phyloP scores from a whole-genome alignment of 2,888 invertebrate genomes.

The Conistra vaccinii region DNA sequence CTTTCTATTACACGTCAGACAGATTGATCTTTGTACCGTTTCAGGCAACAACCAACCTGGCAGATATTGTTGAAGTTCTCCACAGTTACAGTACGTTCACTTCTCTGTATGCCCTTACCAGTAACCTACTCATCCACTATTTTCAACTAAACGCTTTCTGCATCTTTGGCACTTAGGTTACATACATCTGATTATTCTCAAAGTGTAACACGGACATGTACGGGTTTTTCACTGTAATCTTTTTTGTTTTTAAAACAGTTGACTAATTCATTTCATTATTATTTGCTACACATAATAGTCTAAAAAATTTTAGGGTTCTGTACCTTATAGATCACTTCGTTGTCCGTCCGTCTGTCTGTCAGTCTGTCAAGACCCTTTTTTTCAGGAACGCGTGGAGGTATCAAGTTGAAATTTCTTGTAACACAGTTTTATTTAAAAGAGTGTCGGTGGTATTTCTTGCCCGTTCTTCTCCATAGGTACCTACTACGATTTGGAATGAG shows the following conservation, averaged over 20 bases:
- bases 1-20: too few relatives aligned
- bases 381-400: too few relatives aligned
- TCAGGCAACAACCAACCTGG: neutral
- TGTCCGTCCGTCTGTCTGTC: too few relatives aligned
- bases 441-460: too few relatives aligned
- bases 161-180: neutral
- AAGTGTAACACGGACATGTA: neutral
- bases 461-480: too few relatives aligned
- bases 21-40: neutral
- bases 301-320: too few relatives aligned
- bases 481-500: too few relatives aligned
- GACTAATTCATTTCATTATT: neutral
- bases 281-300: neutral
- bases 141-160: neutral
- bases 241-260: neutral
- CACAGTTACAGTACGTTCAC: neutral
- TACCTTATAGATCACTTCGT: too few relatives aligned
- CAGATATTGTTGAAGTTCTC: neutral
- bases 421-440: too few relatives aligned
- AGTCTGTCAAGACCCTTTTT: too few relatives aligned
- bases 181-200: neutral
- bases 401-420: too few relatives aligned
- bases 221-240: neutral
- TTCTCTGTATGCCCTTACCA: neutral
- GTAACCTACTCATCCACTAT: neutral